Conservation (phyloP, 2,888 invertebrate species). For the Cyaniris semiargus region DNA sequence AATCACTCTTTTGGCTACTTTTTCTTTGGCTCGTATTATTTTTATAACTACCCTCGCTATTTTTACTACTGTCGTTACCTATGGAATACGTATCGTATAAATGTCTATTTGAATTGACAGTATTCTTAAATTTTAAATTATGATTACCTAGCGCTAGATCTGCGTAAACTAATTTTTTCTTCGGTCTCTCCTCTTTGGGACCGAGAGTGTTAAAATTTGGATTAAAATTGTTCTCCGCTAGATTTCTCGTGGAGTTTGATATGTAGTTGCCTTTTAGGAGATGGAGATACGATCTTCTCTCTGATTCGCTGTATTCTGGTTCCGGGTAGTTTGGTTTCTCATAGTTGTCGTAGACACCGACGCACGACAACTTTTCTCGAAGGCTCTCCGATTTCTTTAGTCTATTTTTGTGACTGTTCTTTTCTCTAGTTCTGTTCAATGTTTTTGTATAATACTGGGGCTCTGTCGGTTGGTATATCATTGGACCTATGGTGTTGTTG, state of each 20-base stretch:
- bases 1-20: conserved; percentile 64
- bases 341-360: conserved; percentile 74
- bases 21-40: conserved; percentile 63
- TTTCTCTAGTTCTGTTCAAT: conserved; percentile 72
- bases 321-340: conserved; percentile 74
- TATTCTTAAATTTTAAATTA: conserved; percentile 80
- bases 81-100: conserved; percentile 77
- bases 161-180: conserved; percentile 77
- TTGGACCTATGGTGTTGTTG: conserved; percentile 72
- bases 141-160: conserved; percentile 79
- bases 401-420: conserved; percentile 70
- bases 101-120: conserved; percentile 80
- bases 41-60: conserved; percentile 66
- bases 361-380: conserved; percentile 74
- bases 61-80: conserved; percentile 66
- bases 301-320: conserved; percentile 69
- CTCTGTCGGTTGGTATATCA: conserved; percentile 71
- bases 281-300: conserved; percentile 71
- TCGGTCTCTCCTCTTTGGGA: conserved; percentile 69
- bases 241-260: conserved; percentile 73
- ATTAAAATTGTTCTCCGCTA: conserved; percentile 62
- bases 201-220: conserved; percentile 64
- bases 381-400: conserved; percentile 77
- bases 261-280: conserved; percentile 74
- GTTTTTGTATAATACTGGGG: conserved; percentile 74